These are phyloP conservation scores for Phlogophora meticulosa DNA, from an alignment of 2,888 invertebrate species.

Conservation along the genomic window DNA sequence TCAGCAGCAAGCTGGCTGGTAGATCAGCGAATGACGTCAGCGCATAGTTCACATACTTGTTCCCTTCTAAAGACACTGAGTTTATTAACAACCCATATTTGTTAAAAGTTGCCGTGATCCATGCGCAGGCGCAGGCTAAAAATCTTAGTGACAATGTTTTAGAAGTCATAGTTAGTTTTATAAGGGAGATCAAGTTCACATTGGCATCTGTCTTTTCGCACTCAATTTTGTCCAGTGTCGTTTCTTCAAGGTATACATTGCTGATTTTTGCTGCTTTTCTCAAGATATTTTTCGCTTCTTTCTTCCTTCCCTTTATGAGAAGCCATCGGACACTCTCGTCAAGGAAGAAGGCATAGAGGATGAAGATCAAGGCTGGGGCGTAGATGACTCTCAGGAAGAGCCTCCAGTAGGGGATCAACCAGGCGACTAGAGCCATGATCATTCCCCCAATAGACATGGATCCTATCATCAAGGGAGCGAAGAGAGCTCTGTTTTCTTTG, in stretches of 20 bases:
- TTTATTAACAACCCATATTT: slow-evolving; percentile 93
- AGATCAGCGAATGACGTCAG: slow-evolving; percentile 91
- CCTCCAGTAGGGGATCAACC: slow-evolving; percentile 93
- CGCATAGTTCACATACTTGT: slow-evolving; percentile 94
- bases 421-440: slow-evolving; percentile 73
- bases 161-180: slow-evolving; percentile 65
- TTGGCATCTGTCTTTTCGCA: slow-evolving; percentile 49
- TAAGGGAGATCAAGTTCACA: slow-evolving; percentile 30
- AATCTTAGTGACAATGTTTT: slow-evolving; percentile 72
- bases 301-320: slow-evolving; percentile 92
- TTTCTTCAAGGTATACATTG: slow-evolving; percentile 71
- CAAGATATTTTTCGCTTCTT: slow-evolving; percentile 92
- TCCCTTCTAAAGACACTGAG: slow-evolving; percentile 93
- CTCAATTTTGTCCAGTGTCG: slow-evolving; percentile 70
- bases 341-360: slow-evolving; percentile 92
- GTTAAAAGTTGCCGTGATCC: slow-evolving; percentile 81
- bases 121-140: slow-evolving; percentile 74
- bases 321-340: slow-evolving; percentile 96
- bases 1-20: slow-evolving; percentile 90
- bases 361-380: slow-evolving; percentile 92
- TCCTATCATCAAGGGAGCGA: slow-evolving; percentile 61
- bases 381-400: slow-evolving; percentile 92
- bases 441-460: slow-evolving; percentile 72
- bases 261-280: slow-evolving; percentile 89
- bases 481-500: slow-evolving; percentile 65